Evolutionary conservation across 2,113 vertebrate species (phyloP).

Genomic region (Tetrao urogallus): DNA sequence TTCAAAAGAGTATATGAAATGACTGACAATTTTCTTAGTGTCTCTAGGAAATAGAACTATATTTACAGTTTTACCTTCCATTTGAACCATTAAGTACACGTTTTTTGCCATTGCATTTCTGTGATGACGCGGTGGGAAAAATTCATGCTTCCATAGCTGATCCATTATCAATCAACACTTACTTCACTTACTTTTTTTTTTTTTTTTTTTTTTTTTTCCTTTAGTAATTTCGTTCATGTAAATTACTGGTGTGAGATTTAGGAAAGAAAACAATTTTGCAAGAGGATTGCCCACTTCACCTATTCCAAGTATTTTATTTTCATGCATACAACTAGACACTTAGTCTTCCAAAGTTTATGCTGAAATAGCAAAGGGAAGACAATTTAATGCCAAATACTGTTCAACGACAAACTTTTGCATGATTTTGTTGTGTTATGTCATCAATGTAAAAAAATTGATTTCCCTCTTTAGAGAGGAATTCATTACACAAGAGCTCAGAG

Average conservation of each 20-base stretch:
- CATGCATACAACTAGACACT: not conserved
- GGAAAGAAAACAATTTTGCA: not conserved
- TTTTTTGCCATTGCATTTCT: not conserved
- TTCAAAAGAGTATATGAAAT: not conserved
- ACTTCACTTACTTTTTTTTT: not conserved
- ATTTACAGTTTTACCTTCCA: not conserved
- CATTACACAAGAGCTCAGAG: not conserved
- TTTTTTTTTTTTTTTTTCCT: not conserved
- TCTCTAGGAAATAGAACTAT: not conserved
- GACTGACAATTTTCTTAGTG: not conserved
- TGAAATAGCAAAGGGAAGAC: not conserved
- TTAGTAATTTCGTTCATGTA: not conserved
- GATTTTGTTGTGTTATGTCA: not conserved
- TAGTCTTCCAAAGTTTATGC: not conserved
- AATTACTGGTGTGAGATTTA: not conserved
- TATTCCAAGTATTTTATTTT: not conserved
- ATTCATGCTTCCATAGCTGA: not conserved
- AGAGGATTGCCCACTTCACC: not conserved
- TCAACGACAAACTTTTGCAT: not conserved
- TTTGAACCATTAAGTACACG: not conserved
- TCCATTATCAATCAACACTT: not conserved
- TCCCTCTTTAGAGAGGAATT: not conserved
- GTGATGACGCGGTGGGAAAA: not conserved
- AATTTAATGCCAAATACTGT: not conserved
- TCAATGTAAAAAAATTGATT: not conserved